These are phyloP conservation scores for Acrocephalus kingi DNA, from an alignment of 2,113 vertebrate species.

Conservation along the genomic window DNA sequence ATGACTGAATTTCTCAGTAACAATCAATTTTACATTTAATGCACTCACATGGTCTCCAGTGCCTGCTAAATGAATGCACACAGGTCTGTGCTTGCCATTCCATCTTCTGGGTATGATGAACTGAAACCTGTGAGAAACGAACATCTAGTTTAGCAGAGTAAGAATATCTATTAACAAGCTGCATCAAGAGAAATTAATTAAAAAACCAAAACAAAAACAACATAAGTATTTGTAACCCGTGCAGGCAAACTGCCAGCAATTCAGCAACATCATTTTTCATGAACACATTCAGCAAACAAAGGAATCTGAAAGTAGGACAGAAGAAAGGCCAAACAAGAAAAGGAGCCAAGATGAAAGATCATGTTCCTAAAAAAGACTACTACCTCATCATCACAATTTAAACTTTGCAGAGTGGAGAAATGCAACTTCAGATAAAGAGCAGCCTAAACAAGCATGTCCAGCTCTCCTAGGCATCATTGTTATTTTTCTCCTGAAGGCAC, in stretches of 20 bases:
- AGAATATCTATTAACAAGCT: neutral
- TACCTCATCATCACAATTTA: slow-evolving; percentile 34
- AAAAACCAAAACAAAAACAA: neutral
- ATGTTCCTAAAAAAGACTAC: slow-evolving; percentile 29
- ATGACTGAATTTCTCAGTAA: neutral
- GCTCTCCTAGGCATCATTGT: neutral
- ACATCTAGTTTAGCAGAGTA: neutral
- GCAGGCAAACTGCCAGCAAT: neutral
- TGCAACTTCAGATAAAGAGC: neutral
- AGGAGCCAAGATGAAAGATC: slow-evolving; percentile 21
- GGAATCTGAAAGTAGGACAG: neutral
- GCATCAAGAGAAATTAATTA: neutral
- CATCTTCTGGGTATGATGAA: slow-evolving; percentile 93
- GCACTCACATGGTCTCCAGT: slow-evolving; percentile 95
- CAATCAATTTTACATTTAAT: neutral
- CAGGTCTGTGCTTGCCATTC: slow-evolving; percentile 86
- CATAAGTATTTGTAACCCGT: neutral
- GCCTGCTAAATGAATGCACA: slow-evolving; percentile 95
- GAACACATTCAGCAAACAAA: slow-evolving; percentile 28
- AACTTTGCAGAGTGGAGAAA: neutral
- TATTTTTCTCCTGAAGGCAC: neutral
- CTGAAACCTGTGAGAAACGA: slow-evolving; percentile 85
- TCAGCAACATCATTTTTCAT: slow-evolving; percentile 12
- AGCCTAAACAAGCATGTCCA: slow-evolving; percentile 7
- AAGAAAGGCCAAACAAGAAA: neutral